Conservation (phyloP, 2,797 vertebrate species). For the Geotria australis region DNA sequence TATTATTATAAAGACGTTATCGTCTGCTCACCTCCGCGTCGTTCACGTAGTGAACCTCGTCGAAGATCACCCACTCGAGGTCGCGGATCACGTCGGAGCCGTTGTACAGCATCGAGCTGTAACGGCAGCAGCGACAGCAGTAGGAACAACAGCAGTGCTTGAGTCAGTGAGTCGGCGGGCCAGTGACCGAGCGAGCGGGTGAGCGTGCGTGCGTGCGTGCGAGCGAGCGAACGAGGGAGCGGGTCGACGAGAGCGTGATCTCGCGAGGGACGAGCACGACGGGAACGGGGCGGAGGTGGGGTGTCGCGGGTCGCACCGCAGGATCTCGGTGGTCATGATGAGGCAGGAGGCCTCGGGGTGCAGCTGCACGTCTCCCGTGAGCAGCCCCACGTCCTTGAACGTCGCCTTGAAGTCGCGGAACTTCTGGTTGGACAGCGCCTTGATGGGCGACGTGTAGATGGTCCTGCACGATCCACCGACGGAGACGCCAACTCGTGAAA, state of each 20-base stretch:
- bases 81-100: slow-evolving; percentile 71
- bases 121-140: too few species aligned
- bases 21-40: slow-evolving; percentile 31
- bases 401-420: slow-evolving; percentile 62
- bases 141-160: too few species aligned
- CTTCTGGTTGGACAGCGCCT: slow-evolving; percentile 76
- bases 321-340: slow-evolving; percentile 80
- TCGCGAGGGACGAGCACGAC: too few species aligned
- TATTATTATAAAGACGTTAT: too few species aligned
- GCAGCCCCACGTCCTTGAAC: slow-evolving; percentile 46
- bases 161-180: too few species aligned
- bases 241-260: too few species aligned
- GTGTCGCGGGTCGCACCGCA: slow-evolving; percentile 28
- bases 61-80: slow-evolving; percentile 76
- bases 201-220: too few species aligned
- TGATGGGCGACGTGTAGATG: slow-evolving; percentile 69
- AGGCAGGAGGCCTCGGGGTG: slow-evolving; percentile 55
- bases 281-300: too few species aligned
- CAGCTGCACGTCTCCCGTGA: slow-evolving; percentile 58
- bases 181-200: too few species aligned
- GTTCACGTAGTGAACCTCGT: slow-evolving; percentile 76
- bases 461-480: slow-evolving; percentile 19
- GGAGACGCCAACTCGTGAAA: too few species aligned
- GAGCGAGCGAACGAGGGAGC: too few species aligned
- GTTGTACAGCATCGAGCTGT: slow-evolving; percentile 65